Percentiles rank a stretch among this genome's conserved stretches.
phyloP scores from a whole-genome alignment of 2,888 invertebrate genomes.

The Ommatoiulus sabulosus region DNA sequence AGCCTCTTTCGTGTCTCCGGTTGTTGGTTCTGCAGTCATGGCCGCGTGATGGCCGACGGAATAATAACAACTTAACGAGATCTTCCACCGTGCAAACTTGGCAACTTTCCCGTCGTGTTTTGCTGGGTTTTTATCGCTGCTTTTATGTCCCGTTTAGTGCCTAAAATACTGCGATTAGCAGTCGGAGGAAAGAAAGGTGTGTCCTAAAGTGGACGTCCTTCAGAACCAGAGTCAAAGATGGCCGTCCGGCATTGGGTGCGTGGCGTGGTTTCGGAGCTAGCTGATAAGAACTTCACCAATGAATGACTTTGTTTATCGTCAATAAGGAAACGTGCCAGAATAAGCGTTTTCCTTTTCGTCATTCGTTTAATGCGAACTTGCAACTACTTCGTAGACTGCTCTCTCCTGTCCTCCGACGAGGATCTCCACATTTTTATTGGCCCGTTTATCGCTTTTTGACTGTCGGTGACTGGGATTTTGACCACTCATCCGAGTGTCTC shows the following conservation, averaged over 20 bases:
- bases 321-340: constrained; percentile 37
- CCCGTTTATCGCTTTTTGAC: not conserved
- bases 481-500: not conserved
- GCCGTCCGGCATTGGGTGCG: not conserved
- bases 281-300: not conserved
- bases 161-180: constrained; percentile 15
- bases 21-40: no score
- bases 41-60: no score
- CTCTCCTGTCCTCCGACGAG: not conserved
- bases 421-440: not conserved
- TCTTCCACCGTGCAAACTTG: no score
- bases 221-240: not conserved
- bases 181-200: not conserved
- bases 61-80: no score
- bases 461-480: not conserved
- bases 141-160: constrained; percentile 34
- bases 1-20: no score
- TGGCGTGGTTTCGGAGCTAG: not conserved
- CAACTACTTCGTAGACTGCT: not conserved
- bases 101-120: no score
- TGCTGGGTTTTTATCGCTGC: not conserved
- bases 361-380: not conserved
- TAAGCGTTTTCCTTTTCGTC: constrained; percentile 42
- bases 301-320: constrained; percentile 18
- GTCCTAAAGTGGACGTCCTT: constrained; percentile 23